Evolutionary conservation across 2,888 invertebrate genomes (phyloP), one percentile per base, ranked within the genome.

Genomic region (Oxystoma pomonae): DNA sequence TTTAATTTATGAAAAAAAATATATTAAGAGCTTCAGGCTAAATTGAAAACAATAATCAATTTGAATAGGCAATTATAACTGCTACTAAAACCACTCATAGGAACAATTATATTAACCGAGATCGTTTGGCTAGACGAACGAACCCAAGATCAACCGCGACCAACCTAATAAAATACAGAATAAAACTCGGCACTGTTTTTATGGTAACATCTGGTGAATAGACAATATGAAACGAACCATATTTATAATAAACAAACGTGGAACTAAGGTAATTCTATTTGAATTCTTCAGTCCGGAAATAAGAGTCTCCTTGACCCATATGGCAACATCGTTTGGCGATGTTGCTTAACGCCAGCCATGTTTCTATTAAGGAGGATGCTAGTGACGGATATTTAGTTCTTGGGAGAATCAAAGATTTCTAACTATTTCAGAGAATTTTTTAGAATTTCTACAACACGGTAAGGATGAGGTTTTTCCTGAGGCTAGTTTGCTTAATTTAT

Each of bases 241-340:
- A 12, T 35, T 35, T 35, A 35, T 35, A 35, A 35, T 35, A 35
- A 35, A 35, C 35, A 35, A 35, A 35, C 35, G 35, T 35, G 35
- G 35, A 35, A 35, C 35, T 35, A 35, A 35, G 35, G 35, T 35
- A 35, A n/a, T n/a, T n/a, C n/a, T n/a, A n/a, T n/a, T n/a, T n/a
- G n/a, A 35, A 35, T 35, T 35, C 35, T 35, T 12, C 12, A 35
- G 35, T 65, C 63, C 63, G 63, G 63, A 65, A 63, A 63, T 55
- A 50, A n/a, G 20, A 16, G 20, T 64, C 55, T 22, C 66, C 66
- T 66, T 66, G 66, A 64, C 66, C 64, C 20, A 64, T 59, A 61
- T 65, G 65, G 62, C 65, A 65, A 64, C 63, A 58, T 9, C 62
- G 63, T 21, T 3, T 5, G 19, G 7, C 61, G 59, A 65, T 65